Percentiles rank a stretch among this genome's conserved stretches.
phyloP scores from a whole-genome alignment of 1,140 invertebrate genomes.

The Drosophila ficusphila region DNA sequence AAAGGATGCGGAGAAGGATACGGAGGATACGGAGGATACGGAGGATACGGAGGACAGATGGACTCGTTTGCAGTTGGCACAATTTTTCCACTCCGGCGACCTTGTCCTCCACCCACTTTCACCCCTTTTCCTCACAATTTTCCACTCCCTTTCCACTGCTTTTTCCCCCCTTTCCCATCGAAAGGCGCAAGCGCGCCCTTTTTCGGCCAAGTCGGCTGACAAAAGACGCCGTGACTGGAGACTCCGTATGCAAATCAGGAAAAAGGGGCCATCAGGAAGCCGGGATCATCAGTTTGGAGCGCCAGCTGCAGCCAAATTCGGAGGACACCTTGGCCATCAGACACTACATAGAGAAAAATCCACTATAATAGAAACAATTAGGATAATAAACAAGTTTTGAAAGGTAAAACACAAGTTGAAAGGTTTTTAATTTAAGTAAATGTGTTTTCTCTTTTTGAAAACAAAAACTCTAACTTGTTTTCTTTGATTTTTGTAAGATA shows the following conservation, averaged over 20 bases:
- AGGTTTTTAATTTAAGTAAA: no score
- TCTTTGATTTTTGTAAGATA: no score
- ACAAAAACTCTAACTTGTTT: no score
- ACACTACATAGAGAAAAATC: conserved; percentile 18
- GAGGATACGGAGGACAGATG: conserved; percentile 16
- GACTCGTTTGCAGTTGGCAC: conserved; percentile 59
- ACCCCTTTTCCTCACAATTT: no score
- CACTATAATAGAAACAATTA: no score
- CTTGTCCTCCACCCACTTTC: conserved; percentile 10
- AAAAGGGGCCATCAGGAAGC: conserved; percentile 8
- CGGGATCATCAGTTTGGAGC: conserved; percentile 42
- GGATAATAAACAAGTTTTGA: no score
- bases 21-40: neutral
- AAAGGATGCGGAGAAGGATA: neutral
- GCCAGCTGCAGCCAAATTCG: conserved; percentile 54
- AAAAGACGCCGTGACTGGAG: conserved; percentile 26
- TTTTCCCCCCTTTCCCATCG: neutral
- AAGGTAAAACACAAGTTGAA: no score
- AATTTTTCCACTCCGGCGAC: conserved; percentile 23
- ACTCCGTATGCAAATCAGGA: conserved; percentile 54
- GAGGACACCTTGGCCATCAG: conserved; percentile 29
- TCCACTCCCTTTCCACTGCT: conserved; percentile 1
- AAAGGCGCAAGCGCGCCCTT: conserved; percentile 57
- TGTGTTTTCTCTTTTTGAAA: no score
- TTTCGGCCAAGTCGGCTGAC: neutral